Base-by-base conservation (phyloP, 2,888 invertebrate species). In the Cataglyphis altisquamis region DNA sequence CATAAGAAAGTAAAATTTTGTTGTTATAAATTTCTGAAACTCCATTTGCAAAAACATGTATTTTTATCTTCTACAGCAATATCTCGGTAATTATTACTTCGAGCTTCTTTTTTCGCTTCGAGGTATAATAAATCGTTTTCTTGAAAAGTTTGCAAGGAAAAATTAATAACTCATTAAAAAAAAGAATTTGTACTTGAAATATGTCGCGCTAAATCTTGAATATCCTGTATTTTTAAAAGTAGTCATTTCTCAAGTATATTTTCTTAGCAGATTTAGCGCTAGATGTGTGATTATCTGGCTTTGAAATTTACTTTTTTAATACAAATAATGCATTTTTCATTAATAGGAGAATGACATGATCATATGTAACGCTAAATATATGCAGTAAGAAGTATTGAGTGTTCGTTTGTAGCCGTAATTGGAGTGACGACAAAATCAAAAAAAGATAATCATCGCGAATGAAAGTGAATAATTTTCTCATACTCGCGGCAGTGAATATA, bases 401-500 rank as follows among this genome's bases (percentile, higher is more conserved):
- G 9, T 67, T 18, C n/a, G 6, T 67, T 39, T 39, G 6, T 6
- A 62, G 4, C 8, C 3, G 3, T 78, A 18, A 57, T 41, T 12
- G 21, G 18, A 64, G 15, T 45, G 45, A 70, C 2, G 18, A 72
- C 6, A 70, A 57, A 55, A 67, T 41, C 1, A 55, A 78, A 70
- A 67, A 63, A 63, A 39, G 36, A 39, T 36, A 41, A 67, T 68
- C 3, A 32, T 78, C 6, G n/a, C 68, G 45, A 9, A 77, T 41
- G 6, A 70, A 70, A 55, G 10, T 25, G 25, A n/a, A 2, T n/a
- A 48, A 55, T 18, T 1, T 29, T 39, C 41, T 45, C 21, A 12
- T 52, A 68, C 5, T 78, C 21, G 21, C 57, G 68, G 70, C 72
- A 70, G 57, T 60, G 78, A 21, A 45, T 70, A 78, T 21, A 21